Base-by-base conservation (phyloP, 2,797 vertebrate genomes). In the Sebastes trivittatus region DNA sequence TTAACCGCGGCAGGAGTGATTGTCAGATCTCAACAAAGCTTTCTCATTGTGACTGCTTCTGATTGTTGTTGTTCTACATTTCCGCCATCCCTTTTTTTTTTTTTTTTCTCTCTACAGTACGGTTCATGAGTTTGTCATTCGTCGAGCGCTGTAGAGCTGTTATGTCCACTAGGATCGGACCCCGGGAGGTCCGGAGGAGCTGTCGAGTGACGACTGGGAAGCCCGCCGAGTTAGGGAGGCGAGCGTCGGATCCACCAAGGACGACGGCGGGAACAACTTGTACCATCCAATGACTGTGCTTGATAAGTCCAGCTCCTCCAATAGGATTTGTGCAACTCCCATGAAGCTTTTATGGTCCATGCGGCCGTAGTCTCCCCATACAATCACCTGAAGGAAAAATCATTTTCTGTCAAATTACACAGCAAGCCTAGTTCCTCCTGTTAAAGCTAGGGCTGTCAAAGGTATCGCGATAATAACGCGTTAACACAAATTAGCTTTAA, bases 311-410 rank as follows among this genome's bases (percentile, higher is more conserved):
- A 99, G 95, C 91, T 99, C 98, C 95, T 99, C 98, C 95, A 99
- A 74, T 88, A 99, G 95, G 93, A 99, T 99, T 89, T 99, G 98
- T 93, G 98, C 98, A 92, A 99, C 98, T 90, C 98, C 98, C 98
- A 99, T 99, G 95, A 99, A 99, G 93, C 97, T 97, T 94, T 99
- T 99, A 93, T 99, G 98, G 96, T 99, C 98, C 98, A 99, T 99
- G 88, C 98, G 96, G 82, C 98, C 98, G 9, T 99, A 99, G 93
- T 99, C 98, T 82, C 98, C 98, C 98, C 98, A 99, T 22, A 99
- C 98, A 82, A 99, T 99, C 85, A 99, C 98, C 98, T 99, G 85
- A 34, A 61, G 70, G 60, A 65, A 64, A 76, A 80, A 42, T 4
- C 1, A 52, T 4, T 59, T 52, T 29, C 4, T 9, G 52, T 88